phyloP scores from a whole-genome alignment of 2,888 invertebrate genomes.

The Sicus ferrugineus region DNA sequence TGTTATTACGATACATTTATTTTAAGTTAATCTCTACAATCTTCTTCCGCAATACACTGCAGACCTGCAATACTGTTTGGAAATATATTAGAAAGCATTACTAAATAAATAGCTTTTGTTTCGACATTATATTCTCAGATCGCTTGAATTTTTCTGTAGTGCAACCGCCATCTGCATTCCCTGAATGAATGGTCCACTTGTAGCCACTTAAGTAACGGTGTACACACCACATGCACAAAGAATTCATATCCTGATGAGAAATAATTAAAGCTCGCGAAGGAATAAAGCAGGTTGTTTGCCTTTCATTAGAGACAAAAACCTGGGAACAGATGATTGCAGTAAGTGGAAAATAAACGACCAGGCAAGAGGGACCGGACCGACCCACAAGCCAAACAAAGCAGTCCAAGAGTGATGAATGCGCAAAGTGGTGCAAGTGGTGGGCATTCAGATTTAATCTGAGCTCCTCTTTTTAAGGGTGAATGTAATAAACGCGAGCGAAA shows the following conservation, averaged over 20 bases:
- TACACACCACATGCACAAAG: background rate
- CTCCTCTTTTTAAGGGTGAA: background rate
- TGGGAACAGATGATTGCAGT: constrained; percentile 23
- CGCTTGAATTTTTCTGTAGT: too few relatives aligned
- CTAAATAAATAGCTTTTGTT: too few relatives aligned
- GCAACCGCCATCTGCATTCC: background rate
- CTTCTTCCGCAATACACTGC: background rate
- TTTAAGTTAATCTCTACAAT: too few relatives aligned
- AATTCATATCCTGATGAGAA: constrained; percentile 28
- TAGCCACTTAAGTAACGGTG: constrained; percentile 14
- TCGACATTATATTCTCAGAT: too few relatives aligned
- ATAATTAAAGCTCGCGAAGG: constrained; percentile 36
- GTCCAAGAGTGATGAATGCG: constrained; percentile 18
- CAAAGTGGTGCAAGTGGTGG: background rate
- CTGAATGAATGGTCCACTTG: background rate
- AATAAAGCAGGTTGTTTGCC: constrained; percentile 35
- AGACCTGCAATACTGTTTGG: background rate
- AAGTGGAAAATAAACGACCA: constrained; percentile 36
- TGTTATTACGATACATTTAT: too few relatives aligned
- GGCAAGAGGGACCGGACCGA: constrained; percentile 2
- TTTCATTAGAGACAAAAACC: constrained; percentile 37
- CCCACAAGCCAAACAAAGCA: constrained; percentile 15
- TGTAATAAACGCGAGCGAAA: background rate
- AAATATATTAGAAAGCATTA: too few relatives aligned
- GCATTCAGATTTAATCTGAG: background rate